These are phyloP conservation scores for Agrypnus murinus DNA, from an alignment of 2,888 invertebrate species.

Conservation along the genomic window DNA sequence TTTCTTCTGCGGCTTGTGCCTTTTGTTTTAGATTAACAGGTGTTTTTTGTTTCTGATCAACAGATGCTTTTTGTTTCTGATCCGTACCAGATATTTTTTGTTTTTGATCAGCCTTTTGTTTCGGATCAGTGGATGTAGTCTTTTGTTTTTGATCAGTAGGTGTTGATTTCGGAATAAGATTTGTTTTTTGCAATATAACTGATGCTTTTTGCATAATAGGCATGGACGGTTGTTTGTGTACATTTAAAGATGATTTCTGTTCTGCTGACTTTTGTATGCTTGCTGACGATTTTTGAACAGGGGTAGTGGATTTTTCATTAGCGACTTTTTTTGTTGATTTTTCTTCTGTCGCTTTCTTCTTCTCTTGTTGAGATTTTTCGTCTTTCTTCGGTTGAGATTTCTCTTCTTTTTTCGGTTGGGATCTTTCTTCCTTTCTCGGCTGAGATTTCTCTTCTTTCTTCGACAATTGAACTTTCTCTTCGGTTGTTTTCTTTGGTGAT, in stretches of 20 bases:
- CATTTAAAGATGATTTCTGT: background rate
- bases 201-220: conserved; percentile 3
- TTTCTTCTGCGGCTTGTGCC: too few species aligned
- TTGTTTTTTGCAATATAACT: background rate
- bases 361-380: too few species aligned
- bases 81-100: background rate
- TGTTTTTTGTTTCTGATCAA: background rate
- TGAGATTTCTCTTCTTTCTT: background rate
- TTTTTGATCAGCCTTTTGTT: too few species aligned
- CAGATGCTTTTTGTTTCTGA: background rate
- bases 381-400: too few species aligned
- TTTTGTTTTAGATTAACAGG: too few species aligned
- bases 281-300: background rate
- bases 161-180: too few species aligned
- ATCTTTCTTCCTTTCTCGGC: too few species aligned
- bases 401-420: background rate
- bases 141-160: too few species aligned
- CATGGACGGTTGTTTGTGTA: background rate
- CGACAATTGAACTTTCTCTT: background rate
- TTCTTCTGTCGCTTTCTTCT: too few species aligned
- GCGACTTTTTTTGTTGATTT: background rate
- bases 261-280: too few species aligned
- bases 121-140: too few species aligned
- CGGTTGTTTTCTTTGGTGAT: background rate
- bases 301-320: background rate